A percentile compares a stretch with the other conserved stretches of the same genome.
These are phyloP conservation scores for Picathartes gymnocephalus DNA, from an alignment of 2,113 vertebrate genomes.

Conservation along the genomic window DNA sequence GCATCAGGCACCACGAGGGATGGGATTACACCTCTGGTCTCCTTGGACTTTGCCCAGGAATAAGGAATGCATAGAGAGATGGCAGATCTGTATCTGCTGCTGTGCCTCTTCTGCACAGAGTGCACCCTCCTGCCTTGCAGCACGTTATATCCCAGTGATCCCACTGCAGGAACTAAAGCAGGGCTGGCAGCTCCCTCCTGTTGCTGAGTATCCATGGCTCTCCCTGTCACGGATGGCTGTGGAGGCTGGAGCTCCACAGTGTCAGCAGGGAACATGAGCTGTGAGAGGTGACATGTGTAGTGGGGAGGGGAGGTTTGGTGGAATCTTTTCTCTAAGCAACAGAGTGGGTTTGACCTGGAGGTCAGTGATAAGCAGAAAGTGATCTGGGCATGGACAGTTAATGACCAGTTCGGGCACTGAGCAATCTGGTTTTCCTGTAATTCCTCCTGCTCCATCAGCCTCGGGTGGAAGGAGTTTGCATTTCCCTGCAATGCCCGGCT, in stretches of 20 bases:
- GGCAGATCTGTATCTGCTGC: neutral
- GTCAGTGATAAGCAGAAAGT: neutral
- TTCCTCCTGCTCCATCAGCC: neutral
- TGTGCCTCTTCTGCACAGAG: neutral
- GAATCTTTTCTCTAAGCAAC: neutral
- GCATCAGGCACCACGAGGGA: neutral
- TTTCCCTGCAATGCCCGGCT: neutral
- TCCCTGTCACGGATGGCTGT: neutral
- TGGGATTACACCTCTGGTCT: neutral
- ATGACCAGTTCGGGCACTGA: neutral
- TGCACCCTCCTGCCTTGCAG: neutral
- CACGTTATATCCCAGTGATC: neutral
- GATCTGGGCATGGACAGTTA: neutral
- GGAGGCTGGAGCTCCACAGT: accelerated
- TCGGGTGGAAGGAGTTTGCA: neutral
- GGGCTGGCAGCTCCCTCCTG: neutral
- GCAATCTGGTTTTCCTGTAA: neutral
- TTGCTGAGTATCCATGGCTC: accelerated
- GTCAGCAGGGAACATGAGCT: neutral
- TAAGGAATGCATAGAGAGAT: neutral
- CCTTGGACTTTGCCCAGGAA: neutral
- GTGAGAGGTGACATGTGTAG: neutral
- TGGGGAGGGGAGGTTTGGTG: neutral
- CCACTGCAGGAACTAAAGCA: neutral
- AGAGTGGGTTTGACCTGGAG: neutral